These are phyloP conservation scores for Ophraella communa DNA, from an alignment of 2,888 invertebrate species.

Conservation along the genomic window DNA sequence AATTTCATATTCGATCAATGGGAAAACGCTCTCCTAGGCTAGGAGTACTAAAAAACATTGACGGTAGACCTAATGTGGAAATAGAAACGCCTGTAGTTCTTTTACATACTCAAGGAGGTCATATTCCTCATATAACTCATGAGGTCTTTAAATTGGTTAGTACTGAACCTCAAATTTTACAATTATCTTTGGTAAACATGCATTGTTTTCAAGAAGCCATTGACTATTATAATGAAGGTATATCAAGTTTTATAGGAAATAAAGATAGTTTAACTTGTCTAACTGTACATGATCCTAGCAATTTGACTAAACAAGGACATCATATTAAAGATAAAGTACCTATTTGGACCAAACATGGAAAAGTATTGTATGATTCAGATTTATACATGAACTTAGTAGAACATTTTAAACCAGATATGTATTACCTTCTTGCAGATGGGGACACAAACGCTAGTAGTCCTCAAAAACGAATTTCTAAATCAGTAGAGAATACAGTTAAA, in stretches of 20 bases:
- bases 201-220: slow-evolving; percentile 66
- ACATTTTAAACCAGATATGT: slow-evolving; percentile 80
- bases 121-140: slow-evolving; percentile 80
- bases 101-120: slow-evolving; percentile 80
- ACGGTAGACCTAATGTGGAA: slow-evolving; percentile 63
- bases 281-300: slow-evolving; percentile 75
- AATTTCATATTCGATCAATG: slow-evolving; percentile 70
- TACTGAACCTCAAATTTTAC: slow-evolving; percentile 67
- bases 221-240: slow-evolving; percentile 67
- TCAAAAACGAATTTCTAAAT: slow-evolving; percentile 73
- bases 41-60: slow-evolving; percentile 69
- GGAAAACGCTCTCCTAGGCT: slow-evolving; percentile 69
- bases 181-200: slow-evolving; percentile 76
- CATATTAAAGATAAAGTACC: slow-evolving; percentile 75
- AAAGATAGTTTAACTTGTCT: slow-evolving; percentile 61
- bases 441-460: slow-evolving; percentile 72
- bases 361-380: slow-evolving; percentile 67
- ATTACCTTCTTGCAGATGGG: slow-evolving; percentile 81
- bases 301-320: slow-evolving; percentile 70
- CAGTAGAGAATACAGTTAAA: slow-evolving; percentile 71
- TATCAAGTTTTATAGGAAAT: slow-evolving; percentile 73
- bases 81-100: slow-evolving; percentile 79
- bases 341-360: slow-evolving; percentile 81
- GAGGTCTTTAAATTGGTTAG: slow-evolving; percentile 76
- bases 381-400: slow-evolving; percentile 81